These are phyloP conservation scores for Coregonus clupeaformis DNA, from an alignment of 2,113 vertebrate species.

Conservation along the genomic window DNA sequence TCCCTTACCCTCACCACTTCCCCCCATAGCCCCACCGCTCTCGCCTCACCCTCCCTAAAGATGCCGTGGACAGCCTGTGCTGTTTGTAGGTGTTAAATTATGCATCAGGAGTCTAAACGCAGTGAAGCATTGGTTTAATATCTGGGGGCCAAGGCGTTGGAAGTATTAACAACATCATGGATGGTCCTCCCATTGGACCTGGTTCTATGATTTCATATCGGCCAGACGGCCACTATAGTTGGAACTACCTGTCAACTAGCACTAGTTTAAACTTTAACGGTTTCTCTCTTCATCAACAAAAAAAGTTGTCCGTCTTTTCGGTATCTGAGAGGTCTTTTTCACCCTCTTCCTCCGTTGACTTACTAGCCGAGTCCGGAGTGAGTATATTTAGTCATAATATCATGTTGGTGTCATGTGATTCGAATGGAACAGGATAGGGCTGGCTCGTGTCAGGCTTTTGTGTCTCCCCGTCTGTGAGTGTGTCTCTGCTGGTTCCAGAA, in stretches of 20 bases:
- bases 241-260: too few species aligned
- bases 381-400: constrained; percentile 65
- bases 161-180: constrained; percentile 57
- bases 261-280: too few species aligned
- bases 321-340: not conserved
- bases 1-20: constrained; percentile 4
- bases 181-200: constrained; percentile 44
- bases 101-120: constrained; percentile 75
- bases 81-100: constrained; percentile 77
- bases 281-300: constrained; percentile 6
- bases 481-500: constrained; percentile 70
- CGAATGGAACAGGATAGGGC: constrained; percentile 71
- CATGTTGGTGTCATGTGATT: constrained; percentile 65
- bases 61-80: constrained; percentile 55
- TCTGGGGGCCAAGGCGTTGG: constrained; percentile 53
- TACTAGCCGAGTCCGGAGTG: constrained; percentile 24
- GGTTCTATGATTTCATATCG: constrained; percentile 45
- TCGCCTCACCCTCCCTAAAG: too few species aligned
- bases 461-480: constrained; percentile 71
- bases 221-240: constrained; percentile 53
- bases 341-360: not conserved
- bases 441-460: constrained; percentile 69
- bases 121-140: constrained; percentile 79
- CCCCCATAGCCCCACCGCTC: not conserved
- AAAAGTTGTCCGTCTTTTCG: constrained; percentile 27